Evolutionary conservation across 2,113 vertebrate genomes (phyloP).

Genomic region (Phainopepla nitens): DNA sequence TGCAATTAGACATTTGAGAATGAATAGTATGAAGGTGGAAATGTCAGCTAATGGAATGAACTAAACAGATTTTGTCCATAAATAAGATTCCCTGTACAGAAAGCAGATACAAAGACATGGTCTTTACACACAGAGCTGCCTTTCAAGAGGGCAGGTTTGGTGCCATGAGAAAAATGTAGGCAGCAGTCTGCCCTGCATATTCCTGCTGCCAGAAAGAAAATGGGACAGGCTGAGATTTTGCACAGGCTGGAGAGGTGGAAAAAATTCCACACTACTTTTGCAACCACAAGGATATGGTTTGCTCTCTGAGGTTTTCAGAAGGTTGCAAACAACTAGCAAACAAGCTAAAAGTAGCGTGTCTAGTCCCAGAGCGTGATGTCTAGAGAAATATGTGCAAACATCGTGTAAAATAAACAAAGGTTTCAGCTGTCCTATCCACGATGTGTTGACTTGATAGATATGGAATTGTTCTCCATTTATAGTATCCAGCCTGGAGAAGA

Average conservation of each 20-base stretch:
- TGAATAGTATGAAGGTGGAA: not conserved
- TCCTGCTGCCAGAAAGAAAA: not conserved
- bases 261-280: not conserved
- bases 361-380: not conserved
- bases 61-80: not conserved
- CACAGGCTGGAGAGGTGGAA: not conserved
- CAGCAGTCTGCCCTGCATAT: not conserved
- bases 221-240: not conserved
- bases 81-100: not conserved
- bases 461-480: not conserved
- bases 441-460: not conserved
- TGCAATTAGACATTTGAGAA: not conserved
- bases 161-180: not conserved
- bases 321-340: not conserved
- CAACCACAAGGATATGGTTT: not conserved
- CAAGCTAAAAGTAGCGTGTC: not conserved
- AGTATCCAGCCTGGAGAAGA: not conserved
- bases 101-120: not conserved
- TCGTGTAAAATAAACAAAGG: not conserved
- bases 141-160: not conserved
- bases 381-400: not conserved
- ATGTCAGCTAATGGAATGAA: not conserved
- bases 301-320: not conserved
- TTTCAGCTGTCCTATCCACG: not conserved
- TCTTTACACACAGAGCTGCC: not conserved